These are phyloP conservation scores for Nasonia giraulti DNA, from an alignment of 1,140 invertebrate species.

Conservation along the genomic window DNA sequence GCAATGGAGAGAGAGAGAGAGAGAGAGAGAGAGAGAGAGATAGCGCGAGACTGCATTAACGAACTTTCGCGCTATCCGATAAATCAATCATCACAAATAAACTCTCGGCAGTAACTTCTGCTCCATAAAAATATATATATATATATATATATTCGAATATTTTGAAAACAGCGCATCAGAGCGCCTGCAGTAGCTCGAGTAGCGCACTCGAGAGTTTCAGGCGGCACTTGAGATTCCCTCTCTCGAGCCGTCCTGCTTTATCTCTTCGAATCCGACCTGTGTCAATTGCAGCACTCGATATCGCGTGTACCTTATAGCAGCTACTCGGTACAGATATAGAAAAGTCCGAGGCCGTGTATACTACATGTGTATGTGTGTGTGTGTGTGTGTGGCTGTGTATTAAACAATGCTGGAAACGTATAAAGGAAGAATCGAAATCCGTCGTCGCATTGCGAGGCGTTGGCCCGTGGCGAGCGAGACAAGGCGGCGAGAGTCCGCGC, in stretches of 20 bases:
- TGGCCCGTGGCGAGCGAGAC: slow-evolving; percentile 10
- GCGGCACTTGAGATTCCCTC: neutral
- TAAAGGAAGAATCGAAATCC: neutral
- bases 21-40: too few species aligned
- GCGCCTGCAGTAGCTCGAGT: neutral
- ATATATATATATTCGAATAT: neutral
- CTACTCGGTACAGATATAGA: neutral
- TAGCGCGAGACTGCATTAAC: neutral
- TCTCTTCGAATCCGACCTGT: neutral
- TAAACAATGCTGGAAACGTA: neutral
- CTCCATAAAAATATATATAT: neutral
- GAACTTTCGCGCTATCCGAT: neutral
- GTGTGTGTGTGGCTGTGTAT: too few species aligned
- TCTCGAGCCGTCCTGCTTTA: slow-evolving; percentile 13
- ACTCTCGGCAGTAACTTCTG: neutral
- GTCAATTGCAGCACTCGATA: neutral
- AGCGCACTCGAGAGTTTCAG: neutral
- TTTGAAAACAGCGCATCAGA: neutral
- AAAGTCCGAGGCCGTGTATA: too few species aligned
- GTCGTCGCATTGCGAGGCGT: neutral
- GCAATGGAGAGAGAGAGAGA: too few species aligned
- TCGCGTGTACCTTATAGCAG: neutral
- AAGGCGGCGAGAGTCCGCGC: neutral
- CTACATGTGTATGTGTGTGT: neutral
- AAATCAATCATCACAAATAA: neutral